Percentiles rank a stretch among this genome's conserved stretches.
These are phyloP conservation scores for Odobenus rosmarus DNA, from an alignment of 2,113 vertebrate genomes.

Conservation along the genomic window DNA sequence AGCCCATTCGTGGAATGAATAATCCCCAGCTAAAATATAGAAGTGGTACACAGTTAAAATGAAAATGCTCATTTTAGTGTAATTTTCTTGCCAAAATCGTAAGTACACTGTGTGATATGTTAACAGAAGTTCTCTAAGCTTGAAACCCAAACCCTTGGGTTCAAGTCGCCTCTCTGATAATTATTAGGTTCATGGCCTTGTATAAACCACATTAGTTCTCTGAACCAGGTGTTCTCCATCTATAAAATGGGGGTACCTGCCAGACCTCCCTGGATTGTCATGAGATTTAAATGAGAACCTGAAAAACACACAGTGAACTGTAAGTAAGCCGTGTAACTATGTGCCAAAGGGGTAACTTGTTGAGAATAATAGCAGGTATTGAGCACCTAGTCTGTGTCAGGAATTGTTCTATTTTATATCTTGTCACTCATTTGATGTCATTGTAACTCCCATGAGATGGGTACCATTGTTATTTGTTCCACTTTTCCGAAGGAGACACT, in stretches of 20 bases:
- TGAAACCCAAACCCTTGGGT: not conserved
- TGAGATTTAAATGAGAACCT: conserved; percentile 25
- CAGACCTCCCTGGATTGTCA: not conserved
- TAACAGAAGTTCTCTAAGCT: not conserved
- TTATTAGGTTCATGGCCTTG: not conserved
- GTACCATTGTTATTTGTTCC: not conserved
- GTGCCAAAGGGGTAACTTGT: not conserved
- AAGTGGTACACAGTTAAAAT: not conserved
- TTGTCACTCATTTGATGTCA: not conserved
- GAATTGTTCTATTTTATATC: not conserved
- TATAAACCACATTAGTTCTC: not conserved
- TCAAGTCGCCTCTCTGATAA: not conserved
- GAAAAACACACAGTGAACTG: not conserved
- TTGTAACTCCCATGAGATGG: not conserved
- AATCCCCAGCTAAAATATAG: not conserved
- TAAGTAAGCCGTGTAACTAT: not conserved
- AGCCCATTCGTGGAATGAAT: not conserved
- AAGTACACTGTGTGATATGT: not conserved
- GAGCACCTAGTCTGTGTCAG: not conserved
- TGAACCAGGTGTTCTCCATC: not conserved
- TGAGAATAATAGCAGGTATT: not conserved
- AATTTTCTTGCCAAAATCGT: not conserved
- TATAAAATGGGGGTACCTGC: not conserved
- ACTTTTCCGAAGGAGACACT: not conserved
- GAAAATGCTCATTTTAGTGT: not conserved